Evolutionary conservation across 2,888 invertebrate species (phyloP), one percentile per base, ranked within the genome.

Genomic region (Lasioglossum villosulum): DNA sequence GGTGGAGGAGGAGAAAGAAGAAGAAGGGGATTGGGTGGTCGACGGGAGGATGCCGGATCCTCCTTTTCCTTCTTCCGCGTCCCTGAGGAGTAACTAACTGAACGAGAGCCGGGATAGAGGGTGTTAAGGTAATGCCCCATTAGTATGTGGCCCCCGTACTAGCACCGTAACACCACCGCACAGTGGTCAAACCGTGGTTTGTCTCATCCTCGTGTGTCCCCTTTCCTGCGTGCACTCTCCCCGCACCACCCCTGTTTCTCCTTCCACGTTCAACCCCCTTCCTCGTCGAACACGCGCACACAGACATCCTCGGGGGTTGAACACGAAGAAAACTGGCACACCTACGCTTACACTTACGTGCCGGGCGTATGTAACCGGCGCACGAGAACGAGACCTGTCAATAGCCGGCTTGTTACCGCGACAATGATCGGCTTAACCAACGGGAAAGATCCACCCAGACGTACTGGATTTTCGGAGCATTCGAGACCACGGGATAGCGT

Each of bases 81-180:
- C 94, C 94, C 94, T 90, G 90, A 93, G 94, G 94, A 94, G 94
- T 94, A 94, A 94, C 94, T 94, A 94, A 94, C 94, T 92, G 94
- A 93, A 94, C 93, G 94, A 93, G 93, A 93, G 92, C 88, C 91
- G 90, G 86, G 92, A 93, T 92, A 89, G 93, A 94, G 94, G 94
- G 94, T 92, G 94, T 94, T 94, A 94, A 94, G 94, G 94, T 94
- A 94, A 94, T 94, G 93, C 91, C 93, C 94, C 94, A 94, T 94
- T 94, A 94, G 94, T 94, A 94, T 94, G 94, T 94, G 94, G 93
- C 87, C 86, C 92, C 91, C 93, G 94, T 94, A 91, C 93, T 90
- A 93, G 91, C 92, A 89, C 88, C 90, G 91, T 90, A 91, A 91
- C 92, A 93, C 92, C 91, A 92, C 90, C 90, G 90, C 92, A 91